These are phyloP conservation scores for Marcusenius ussheri DNA, from an alignment of 2,113 vertebrate genomes.

Conservation along the genomic window DNA sequence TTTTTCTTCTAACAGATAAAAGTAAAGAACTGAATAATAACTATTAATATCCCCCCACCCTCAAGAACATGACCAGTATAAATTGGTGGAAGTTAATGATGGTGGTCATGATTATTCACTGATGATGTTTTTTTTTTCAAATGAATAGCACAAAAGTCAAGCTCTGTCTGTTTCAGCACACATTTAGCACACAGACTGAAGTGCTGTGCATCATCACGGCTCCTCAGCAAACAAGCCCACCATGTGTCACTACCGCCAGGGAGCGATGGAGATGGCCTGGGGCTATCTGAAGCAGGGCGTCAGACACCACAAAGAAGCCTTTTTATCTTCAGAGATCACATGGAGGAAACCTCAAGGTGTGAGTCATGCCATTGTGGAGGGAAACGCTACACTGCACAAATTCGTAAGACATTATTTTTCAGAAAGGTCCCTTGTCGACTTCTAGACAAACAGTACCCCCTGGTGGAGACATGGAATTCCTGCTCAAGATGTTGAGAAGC, in stretches of 20 bases:
- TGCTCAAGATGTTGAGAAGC: neutral
- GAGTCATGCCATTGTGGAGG: neutral
- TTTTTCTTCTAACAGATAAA: neutral
- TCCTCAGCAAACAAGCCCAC: neutral
- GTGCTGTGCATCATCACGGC: neutral
- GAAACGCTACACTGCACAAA: neutral
- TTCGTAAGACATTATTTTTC: neutral
- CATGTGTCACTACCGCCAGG: neutral
- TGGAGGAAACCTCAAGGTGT: neutral
- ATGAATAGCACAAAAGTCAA: neutral
- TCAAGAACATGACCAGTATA: neutral
- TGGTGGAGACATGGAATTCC: conserved; percentile 6
- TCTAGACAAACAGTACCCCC: neutral
- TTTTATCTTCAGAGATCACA: neutral
- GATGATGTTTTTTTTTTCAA: neutral
- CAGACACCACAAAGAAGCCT: neutral
- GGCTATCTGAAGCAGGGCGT: neutral
- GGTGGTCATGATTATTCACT: neutral
- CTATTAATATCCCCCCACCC: neutral
- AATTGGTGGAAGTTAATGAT: neutral
- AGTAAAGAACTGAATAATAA: neutral
- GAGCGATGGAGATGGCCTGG: neutral
- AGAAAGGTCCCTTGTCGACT: neutral
- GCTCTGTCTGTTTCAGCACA: neutral
- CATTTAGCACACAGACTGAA: neutral